Percentiles rank a stretch among this genome's conserved stretches.
Conservation (phyloP, 2,797 vertebrate species). For the Cirrhinus molitorella region DNA sequence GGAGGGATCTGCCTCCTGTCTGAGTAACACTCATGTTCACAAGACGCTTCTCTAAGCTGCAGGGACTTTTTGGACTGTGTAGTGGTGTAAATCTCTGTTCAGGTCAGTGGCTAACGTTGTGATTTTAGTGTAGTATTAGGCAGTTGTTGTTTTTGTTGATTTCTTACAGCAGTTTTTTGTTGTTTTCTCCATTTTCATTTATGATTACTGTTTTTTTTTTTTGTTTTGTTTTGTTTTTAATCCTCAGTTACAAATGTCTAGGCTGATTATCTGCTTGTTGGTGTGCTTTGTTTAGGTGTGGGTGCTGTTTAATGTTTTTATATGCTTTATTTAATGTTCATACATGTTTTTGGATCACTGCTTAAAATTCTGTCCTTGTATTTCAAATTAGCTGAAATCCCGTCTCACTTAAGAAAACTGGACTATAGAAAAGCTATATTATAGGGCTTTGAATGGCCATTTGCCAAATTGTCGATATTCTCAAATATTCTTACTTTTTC, state of each 20-base stretch:
- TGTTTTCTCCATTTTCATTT: not conserved
- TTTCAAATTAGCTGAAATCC: not conserved
- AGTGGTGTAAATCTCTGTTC: not conserved
- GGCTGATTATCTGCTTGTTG: not conserved
- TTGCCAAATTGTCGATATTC: not conserved
- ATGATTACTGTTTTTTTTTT: too few relatives aligned
- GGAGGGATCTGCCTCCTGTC: conserved; percentile 25
- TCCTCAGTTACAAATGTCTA: not conserved
- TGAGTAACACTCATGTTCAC: conserved; percentile 10
- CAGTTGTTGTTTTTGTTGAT: not conserved
- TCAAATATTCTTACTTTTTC: not conserved
- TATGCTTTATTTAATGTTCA: not conserved
- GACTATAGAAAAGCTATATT: not conserved
- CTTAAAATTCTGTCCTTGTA: not conserved
- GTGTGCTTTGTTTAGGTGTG: not conserved
- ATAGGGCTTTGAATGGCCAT: not conserved
- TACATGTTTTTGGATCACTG: too few relatives aligned
- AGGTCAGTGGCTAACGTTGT: conserved; percentile 19
- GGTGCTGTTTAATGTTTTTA: not conserved
- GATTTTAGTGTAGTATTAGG: not conserved
- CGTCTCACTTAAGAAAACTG: not conserved
- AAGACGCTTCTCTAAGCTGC: not conserved
- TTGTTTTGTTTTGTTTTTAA: too few relatives aligned
- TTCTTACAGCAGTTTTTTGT: not conserved
- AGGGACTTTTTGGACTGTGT: not conserved